phyloP scores from a whole-genome alignment of 92 coral and sea anemone genomes.

The Parazoanthus atlanticus region DNA sequence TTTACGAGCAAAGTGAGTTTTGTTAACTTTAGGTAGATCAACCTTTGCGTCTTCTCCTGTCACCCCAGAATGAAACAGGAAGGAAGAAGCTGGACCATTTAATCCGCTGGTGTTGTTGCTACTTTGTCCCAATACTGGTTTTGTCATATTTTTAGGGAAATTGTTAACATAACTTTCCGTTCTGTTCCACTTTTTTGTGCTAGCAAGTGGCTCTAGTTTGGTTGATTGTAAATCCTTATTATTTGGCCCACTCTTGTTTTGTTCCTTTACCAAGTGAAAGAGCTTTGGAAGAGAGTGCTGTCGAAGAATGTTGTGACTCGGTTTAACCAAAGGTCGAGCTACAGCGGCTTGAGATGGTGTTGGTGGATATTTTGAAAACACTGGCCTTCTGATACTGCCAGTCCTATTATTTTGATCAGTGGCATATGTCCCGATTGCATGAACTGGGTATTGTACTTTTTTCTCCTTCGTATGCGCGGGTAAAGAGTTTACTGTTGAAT shows the following conservation, averaged over 20 bases:
- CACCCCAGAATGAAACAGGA: background rate
- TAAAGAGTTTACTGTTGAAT: background rate
- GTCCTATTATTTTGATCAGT: background rate
- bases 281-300: background rate
- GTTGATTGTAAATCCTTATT: background rate
- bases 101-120: background rate
- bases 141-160: too few relatives aligned
- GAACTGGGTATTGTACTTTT: background rate
- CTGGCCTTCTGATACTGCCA: background rate
- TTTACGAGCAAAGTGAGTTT: background rate
- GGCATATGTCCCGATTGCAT: background rate
- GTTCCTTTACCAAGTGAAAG: background rate
- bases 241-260: background rate
- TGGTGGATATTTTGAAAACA: background rate
- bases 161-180: background rate
- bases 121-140: background rate
- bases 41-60: background rate
- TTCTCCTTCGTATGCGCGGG: background rate
- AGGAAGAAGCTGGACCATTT: background rate
- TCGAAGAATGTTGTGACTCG: background rate
- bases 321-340: conserved; percentile 42
- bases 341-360: conserved; percentile 22
- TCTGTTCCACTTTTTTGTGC: background rate
- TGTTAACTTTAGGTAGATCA: background rate
- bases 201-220: background rate